Evolutionary conservation across 2,113 vertebrate species (phyloP).

Genomic region (Conger conger): DNA sequence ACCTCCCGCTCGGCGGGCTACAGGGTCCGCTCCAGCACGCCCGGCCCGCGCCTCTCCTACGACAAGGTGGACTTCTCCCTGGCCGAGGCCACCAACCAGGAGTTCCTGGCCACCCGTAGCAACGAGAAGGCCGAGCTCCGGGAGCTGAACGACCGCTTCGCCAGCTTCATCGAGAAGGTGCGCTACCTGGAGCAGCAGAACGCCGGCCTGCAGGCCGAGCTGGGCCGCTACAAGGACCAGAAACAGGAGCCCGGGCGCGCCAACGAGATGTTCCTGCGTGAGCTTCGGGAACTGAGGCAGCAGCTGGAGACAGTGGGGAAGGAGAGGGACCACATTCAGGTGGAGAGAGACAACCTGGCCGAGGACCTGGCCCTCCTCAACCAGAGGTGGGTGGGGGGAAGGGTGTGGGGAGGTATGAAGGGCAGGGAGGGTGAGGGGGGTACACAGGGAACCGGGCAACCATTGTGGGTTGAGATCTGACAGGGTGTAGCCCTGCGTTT

Average conservation of each 20-base stretch:
- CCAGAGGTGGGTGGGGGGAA: constrained; percentile 74
- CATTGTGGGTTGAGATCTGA: not conserved
- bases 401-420: constrained; percentile 10
- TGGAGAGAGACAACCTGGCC: constrained; percentile 87
- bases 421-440: not conserved
- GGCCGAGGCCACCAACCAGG: constrained; percentile 86
- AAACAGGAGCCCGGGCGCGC: constrained; percentile 80
- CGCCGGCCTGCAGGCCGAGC: constrained; percentile 76
- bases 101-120: constrained; percentile 84
- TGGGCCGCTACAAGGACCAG: constrained; percentile 80
- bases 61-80: constrained; percentile 86
- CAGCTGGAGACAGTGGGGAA: constrained; percentile 82
- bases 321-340: constrained; percentile 83
- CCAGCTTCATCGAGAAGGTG: constrained; percentile 92
- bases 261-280: constrained; percentile 82
- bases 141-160: constrained; percentile 93
- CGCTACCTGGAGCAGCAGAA: constrained; percentile 94
- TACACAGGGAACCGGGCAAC: not conserved
- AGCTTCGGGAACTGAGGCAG: constrained; percentile 82
- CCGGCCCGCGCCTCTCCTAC: constrained; percentile 68
- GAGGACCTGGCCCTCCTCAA: constrained; percentile 80
- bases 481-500: not conserved
- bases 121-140: constrained; percentile 90
- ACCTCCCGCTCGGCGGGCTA: constrained; percentile 61
- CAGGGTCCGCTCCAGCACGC: constrained; percentile 62